A percentile compares a stretch with the other conserved stretches of the same genome.
Conservation (phyloP, 2,113 vertebrate genomes). For the Aramus guarauna region DNA sequence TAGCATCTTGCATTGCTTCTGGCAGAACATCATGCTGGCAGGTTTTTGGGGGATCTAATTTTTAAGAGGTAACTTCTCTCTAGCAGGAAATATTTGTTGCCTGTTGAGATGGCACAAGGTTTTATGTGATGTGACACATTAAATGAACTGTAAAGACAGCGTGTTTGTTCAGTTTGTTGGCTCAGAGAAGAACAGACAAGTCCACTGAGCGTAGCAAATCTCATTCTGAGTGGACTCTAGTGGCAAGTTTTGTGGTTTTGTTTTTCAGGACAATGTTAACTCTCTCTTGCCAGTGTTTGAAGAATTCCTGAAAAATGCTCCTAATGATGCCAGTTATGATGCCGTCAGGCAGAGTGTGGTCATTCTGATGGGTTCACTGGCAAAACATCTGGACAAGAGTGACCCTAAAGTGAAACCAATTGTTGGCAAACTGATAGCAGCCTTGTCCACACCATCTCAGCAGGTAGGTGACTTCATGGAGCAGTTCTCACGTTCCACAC, state of each 20-base stretch:
- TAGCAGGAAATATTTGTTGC: conserved; percentile 10
- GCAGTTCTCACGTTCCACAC: not conserved
- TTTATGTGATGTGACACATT: conserved; percentile 30
- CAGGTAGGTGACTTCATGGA: conserved; percentile 84
- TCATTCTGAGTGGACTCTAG: conserved; percentile 28
- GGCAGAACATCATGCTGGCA: not conserved
- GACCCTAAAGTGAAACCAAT: conserved; percentile 99
- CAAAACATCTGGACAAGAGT: conserved; percentile 96
- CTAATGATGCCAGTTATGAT: conserved; percentile 95
- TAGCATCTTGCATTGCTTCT: not conserved
- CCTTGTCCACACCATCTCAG: conserved; percentile 95
- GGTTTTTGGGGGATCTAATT: not conserved
- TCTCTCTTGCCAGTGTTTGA: conserved; percentile 95
- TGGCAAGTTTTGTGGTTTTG: conserved; percentile 49
- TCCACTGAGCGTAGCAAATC: conserved; percentile 41
- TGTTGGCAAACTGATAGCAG: conserved; percentile 94
- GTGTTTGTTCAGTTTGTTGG: conserved; percentile 20
- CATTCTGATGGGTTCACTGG: conserved; percentile 97
- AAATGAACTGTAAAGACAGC: conserved; percentile 43
- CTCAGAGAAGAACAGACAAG: conserved; percentile 49
- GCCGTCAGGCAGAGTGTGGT: conserved; percentile 97
- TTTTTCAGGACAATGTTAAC: conserved; percentile 91
- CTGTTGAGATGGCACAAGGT: not conserved
- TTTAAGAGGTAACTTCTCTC: conserved; percentile 2
- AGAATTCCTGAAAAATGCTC: conserved; percentile 94